Evolutionary conservation across 2,113 vertebrate species (phyloP), one percentile per base, ranked within the genome.

Genomic region (Zingel zingel): DNA sequence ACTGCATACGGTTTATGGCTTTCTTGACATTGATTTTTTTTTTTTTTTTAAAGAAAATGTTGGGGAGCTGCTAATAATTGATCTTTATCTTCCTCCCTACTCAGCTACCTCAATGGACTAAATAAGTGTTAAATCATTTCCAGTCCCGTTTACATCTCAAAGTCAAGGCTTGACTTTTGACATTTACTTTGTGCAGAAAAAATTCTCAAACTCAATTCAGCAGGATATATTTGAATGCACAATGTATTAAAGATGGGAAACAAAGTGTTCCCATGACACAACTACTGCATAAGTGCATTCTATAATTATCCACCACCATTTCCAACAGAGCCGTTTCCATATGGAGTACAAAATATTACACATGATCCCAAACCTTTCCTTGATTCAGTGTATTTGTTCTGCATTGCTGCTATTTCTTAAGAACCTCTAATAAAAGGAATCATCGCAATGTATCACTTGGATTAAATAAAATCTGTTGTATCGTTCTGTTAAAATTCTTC

Each of bases 1-100:
- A 7, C 36, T 19, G 33, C 10, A 56, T 58, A 12, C 39, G 3
- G 10, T 11, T 43, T 82, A 88, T 86, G 74, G 86, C 86, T 90
- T 85, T 77, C 57, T 69, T 58, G 14, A 67, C 30, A 18, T 16
- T 21, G 13, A 19, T 27, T 18, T 7, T 6, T 65, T 43, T 30
- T 6, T 65, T 43, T 30, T 43, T 27, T 27, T 27, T 43, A 6
- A 33, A 23, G 6, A 45, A 63, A 70, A 36, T 7, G 19, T 39
- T n/a, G 39, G 2, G 65, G 73, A 79, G 66, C 53, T 73, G 39
- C 64, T 27, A 19, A 36, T 56, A 39, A 70, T 13, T 12, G 51
- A 50, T 76, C 36, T n/a, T 62, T 14, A 1, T 53, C 45, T 21
- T 27, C 5, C 7, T 51, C 9, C 21, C 10, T 2, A 47, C 23